A percentile compares a stretch with the other conserved stretches of the same genome.
Conservation (phyloP, 2,888 invertebrate genomes). For the Cylloceria caligata region DNA sequence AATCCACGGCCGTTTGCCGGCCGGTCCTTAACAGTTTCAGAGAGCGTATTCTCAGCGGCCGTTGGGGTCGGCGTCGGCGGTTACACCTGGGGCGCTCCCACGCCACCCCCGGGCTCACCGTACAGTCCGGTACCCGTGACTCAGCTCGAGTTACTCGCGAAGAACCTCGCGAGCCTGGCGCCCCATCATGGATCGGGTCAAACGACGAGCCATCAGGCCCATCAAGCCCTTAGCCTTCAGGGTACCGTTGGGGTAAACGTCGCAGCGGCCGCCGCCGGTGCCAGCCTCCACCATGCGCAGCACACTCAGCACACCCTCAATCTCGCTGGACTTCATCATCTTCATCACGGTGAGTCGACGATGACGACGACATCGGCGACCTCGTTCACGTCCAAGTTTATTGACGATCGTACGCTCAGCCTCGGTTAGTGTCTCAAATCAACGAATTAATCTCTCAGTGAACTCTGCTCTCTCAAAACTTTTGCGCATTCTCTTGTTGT, state of each 20-base stretch:
- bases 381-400: constrained; percentile 72
- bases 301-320: constrained; percentile 81
- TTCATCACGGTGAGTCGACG: constrained; percentile 81
- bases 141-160: constrained; percentile 88
- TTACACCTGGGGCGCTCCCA: constrained; percentile 88
- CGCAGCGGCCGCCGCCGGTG: constrained; percentile 69
- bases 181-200: constrained; percentile 73
- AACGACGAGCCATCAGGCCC: constrained; percentile 71
- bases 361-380: constrained; percentile 72
- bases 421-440: constrained; percentile 68
- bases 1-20: constrained; percentile 54
- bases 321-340: constrained; percentile 81
- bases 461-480: neutral
- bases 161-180: constrained; percentile 82
- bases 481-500: constrained; percentile 4
- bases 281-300: constrained; percentile 80
- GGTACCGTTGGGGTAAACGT: constrained; percentile 81
- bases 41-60: constrained; percentile 89
- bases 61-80: constrained; percentile 84
- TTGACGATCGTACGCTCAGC: constrained; percentile 71
- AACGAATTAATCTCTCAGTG: constrained; percentile 41
- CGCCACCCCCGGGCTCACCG: constrained; percentile 88
- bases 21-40: constrained; percentile 86
- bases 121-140: constrained; percentile 89
- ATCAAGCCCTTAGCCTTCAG: constrained; percentile 81